Evolutionary conservation across 2,113 vertebrate species (phyloP), one percentile per base, ranked within the genome.

Genomic region (Echinops telfairi): DNA sequence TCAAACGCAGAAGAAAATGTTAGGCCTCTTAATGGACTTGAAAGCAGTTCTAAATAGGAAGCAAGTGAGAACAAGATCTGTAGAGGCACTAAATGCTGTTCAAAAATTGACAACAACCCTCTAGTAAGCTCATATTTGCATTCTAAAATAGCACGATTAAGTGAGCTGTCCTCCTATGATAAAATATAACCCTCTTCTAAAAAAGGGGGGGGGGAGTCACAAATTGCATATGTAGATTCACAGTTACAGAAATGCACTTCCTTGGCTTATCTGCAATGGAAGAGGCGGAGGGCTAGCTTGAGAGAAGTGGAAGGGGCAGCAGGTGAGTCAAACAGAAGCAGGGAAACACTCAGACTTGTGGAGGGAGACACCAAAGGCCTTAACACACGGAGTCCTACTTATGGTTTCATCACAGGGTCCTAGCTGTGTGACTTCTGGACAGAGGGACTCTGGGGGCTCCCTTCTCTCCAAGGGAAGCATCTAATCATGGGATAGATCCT

Each of bases 181-280:
- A 66, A 96, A 95, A 31, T 40, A 73, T 80, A 60, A n/a, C 82
- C 15, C 70, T 79, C 77, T 95, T 87, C 71, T 66, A 27, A 68
- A 68, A 53, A 70, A 89, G 76, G 40, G 40, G 40, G 40, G 40
- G 40, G 40, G 40, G 40, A 75, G 70, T 75, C 79, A 66, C 83
- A 94, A 86, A 94, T 77, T 73, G 66, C 94, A 71, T 33, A 33
- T 47, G 17, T 75, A 96, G 87, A 96, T 93, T 95, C 91, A 91
- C 91, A 89, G 75, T 92, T 96, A 95, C 53, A 96, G 81, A 82
- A 95, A 90, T 62, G 76, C 31, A 90, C 47, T 95, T 62, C 92
- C 73, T 95, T 96, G 95, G 94, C 95, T 97, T 94, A 96, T 95
- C 88, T 83, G 90, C 95, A 94, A 97, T 84, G 91, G 95, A 91